Percentiles rank a stretch among this genome's conserved stretches.
phyloP scores from a whole-genome alignment of 2,797 vertebrate species.

The Chrosomus eos region DNA sequence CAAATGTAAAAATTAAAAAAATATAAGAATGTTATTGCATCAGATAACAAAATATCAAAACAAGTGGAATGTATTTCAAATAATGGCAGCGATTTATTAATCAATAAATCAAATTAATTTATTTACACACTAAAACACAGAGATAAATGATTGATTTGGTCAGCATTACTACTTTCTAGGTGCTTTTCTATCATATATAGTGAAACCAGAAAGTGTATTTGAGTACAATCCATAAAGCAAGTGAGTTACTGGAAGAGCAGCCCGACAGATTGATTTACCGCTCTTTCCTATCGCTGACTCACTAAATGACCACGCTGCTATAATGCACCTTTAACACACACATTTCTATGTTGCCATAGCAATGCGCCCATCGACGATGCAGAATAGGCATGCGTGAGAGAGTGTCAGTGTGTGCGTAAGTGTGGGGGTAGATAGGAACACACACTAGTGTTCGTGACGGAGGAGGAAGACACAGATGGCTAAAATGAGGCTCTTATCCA shows the following conservation, averaged over 20 bases:
- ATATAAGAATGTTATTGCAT: background rate
- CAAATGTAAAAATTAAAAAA: background rate
- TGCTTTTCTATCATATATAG: background rate
- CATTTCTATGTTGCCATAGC: constrained; percentile 44
- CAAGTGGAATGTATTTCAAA: background rate
- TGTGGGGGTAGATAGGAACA: constrained; percentile 49
- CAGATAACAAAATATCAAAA: background rate
- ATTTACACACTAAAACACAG: background rate
- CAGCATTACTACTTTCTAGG: background rate
- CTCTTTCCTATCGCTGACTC: constrained; percentile 53
- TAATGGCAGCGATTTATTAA: background rate
- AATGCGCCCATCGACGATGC: constrained; percentile 31
- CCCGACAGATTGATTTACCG: constrained; percentile 37
- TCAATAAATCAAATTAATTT: too few relatives aligned
- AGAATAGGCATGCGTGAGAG: constrained; percentile 35
- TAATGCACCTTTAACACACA: constrained; percentile 50
- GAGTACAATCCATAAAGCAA: constrained; percentile 14
- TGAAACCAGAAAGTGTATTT: constrained; percentile 1
- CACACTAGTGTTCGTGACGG: constrained; percentile 43
- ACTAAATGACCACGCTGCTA: constrained; percentile 33
- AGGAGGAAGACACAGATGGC: constrained; percentile 48
- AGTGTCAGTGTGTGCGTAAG: constrained; percentile 27
- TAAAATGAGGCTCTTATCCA: constrained; percentile 23
- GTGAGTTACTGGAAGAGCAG: constrained; percentile 49
- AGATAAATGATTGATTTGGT: background rate